Conservation (phyloP, 64 coral and sea anemone species). For the Montipora capricornis region DNA sequence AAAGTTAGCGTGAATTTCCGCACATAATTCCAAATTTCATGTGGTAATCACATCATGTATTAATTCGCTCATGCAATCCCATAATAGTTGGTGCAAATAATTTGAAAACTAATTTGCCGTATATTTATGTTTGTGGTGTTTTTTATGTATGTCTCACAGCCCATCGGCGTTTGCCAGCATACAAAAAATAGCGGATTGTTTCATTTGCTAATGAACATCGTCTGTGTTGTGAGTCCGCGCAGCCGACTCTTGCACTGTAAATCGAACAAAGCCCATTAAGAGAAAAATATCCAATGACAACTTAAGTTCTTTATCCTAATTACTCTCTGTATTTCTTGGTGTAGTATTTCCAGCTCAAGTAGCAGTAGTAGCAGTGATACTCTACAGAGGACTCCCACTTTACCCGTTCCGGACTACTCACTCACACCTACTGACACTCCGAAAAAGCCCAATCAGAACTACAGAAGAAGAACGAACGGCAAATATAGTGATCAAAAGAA, state of each 20-base stretch:
- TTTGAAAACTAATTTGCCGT: no score
- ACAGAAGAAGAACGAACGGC: constrained; percentile 13
- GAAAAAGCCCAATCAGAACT: not conserved
- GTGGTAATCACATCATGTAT: no score
- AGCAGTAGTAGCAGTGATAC: constrained; percentile 22
- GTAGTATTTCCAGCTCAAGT: constrained; percentile 36
- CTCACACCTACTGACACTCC: not conserved
- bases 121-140: no score
- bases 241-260: no score
- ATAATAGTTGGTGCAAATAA: no score
- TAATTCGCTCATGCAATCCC: no score
- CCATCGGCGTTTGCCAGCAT: no score
- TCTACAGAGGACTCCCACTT: not conserved
- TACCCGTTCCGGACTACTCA: constrained; percentile 19
- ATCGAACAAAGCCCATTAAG: no score
- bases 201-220: not conserved
- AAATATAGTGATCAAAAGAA: not conserved
- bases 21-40: no score
- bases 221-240: not conserved
- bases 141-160: no score
- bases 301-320: not conserved
- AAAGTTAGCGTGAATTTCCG: no score
- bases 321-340: not conserved
- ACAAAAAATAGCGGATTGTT: not conserved
- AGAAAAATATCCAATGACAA: no score